Evolutionary conservation across 2,797 vertebrate species (phyloP), one percentile per base, ranked within the genome.

Genomic region (Ambastaia sidthimunki): DNA sequence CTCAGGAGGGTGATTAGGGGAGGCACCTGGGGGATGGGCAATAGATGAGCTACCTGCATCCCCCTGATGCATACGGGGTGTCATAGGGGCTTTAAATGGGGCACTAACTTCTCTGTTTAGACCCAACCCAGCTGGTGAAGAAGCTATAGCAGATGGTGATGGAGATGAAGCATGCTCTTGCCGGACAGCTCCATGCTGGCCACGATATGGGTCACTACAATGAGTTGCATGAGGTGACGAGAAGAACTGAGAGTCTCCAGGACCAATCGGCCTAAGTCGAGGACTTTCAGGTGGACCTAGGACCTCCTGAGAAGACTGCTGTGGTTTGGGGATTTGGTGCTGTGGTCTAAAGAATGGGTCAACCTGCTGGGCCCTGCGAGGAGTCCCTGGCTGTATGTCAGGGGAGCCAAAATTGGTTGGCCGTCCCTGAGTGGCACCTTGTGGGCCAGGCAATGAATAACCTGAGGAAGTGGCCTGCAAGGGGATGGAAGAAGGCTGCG

Each of bases 71-170:
- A 96, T 94, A 85, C 98, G 93, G 65, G 98, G 98, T 11, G 95
- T 99, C 92, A 98, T 90, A 7, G 98, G 98, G 70, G 98, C 97
- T 93, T 99, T 99, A 86, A 99, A 99, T 50, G 93, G 91, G 25
- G 84, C 92, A 82, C 91, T 91, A 81, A 92, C 92, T n/a, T 95
- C 94, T 87, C 93, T 92, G 80, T 92, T 93, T 82, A 91, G 93
- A 5, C 90, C 91, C 86, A 91, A 82, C 78, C 88, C 90, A 48
- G 78, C 91, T 70, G 94, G 93, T 28, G 94, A 95, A 65, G 92
- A 93, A 74, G 88, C 84, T 72, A 91, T 47, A 16, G 91, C 89
- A 80, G 93, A 93, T 3, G 91, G 91, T 78, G 93, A 93, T 1
- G 89, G 84, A 68, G 91, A 89, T 37, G 90, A 91, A 83, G 89